These are phyloP conservation scores for Abrostola tripartita DNA, from an alignment of 2,888 invertebrate genomes.

Conservation along the genomic window DNA sequence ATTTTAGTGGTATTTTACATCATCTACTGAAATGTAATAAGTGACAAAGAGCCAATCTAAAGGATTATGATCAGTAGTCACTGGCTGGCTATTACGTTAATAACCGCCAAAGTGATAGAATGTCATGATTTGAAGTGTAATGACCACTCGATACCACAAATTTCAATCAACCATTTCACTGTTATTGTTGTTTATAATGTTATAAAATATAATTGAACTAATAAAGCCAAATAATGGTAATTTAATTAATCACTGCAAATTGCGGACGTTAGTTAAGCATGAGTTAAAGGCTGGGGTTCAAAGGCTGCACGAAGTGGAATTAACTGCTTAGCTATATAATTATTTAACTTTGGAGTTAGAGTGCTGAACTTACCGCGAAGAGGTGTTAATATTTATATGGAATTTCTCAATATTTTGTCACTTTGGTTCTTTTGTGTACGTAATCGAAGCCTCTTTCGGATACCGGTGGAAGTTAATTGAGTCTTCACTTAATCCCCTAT, in stretches of 20 bases:
- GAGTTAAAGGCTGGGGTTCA: slow-evolving; percentile 62
- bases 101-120: too few relatives aligned
- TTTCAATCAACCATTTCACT: slow-evolving; percentile 47
- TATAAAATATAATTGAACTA: slow-evolving; percentile 48
- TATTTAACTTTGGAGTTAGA: slow-evolving; percentile 41
- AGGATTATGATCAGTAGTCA: too few relatives aligned
- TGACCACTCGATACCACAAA: slow-evolving; percentile 27
- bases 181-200: slow-evolving; percentile 40
- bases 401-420: slow-evolving; percentile 54
- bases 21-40: too few relatives aligned
- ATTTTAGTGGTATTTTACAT: too few relatives aligned
- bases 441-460: slow-evolving; percentile 20
- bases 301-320: slow-evolving; percentile 57
- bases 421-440: slow-evolving; percentile 38
- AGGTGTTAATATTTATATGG: slow-evolving; percentile 65
- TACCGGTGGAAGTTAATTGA: slow-evolving; percentile 14
- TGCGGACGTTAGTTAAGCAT: slow-evolving; percentile 53
- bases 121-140: not conserved
- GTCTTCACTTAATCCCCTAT: slow-evolving; percentile 16
- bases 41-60: too few relatives aligned
- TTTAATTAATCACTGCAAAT: slow-evolving; percentile 38
- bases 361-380: slow-evolving; percentile 19
- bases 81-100: too few relatives aligned
- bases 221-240: slow-evolving; percentile 49
- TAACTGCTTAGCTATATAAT: slow-evolving; percentile 54